These are phyloP conservation scores for Drosophila parabipectinata DNA, from an alignment of 1,140 invertebrate species.

Conservation along the genomic window DNA sequence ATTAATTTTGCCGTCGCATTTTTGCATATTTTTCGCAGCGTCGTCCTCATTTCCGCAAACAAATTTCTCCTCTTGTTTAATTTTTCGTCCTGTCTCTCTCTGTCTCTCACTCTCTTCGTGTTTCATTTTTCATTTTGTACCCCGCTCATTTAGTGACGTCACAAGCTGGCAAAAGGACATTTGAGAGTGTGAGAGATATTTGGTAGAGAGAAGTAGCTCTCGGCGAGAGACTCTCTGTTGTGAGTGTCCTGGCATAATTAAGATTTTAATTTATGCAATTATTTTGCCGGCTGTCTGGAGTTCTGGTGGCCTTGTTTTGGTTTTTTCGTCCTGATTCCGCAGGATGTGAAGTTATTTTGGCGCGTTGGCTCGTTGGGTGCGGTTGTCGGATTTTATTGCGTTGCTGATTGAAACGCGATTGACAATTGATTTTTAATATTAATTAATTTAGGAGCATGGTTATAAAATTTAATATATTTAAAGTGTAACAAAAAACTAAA, in stretches of 20 bases:
- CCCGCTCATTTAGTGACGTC: slow-evolving; percentile 77
- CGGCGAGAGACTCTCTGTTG: slow-evolving; percentile 23
- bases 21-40: slow-evolving; percentile 51
- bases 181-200: not conserved
- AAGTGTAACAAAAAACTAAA: not conserved
- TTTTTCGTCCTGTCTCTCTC: slow-evolving; percentile 40
- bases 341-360: slow-evolving; percentile 70
- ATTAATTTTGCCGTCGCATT: slow-evolving; percentile 78
- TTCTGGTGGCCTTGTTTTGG: slow-evolving; percentile 53
- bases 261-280: slow-evolving; percentile 83
- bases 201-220: not conserved
- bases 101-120: slow-evolving; percentile 32
- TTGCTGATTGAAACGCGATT: slow-evolving; percentile 12
- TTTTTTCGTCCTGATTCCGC: slow-evolving; percentile 33
- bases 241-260: slow-evolving; percentile 73
- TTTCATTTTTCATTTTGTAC: slow-evolving; percentile 80
- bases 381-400: slow-evolving; percentile 49
- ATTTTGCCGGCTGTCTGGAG: slow-evolving; percentile 73
- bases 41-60: slow-evolving; percentile 67
- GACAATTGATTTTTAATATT: not conserved
- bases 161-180: slow-evolving; percentile 32
- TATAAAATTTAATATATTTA: too few relatives aligned
- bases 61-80: slow-evolving; percentile 72
- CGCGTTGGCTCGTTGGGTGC: slow-evolving; percentile 55
- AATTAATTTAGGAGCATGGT: too few relatives aligned